A percentile compares a stretch with the other conserved stretches of the same genome.
Conservation (phyloP, 2,888 invertebrate genomes). For the Sesia bembeciformis region DNA sequence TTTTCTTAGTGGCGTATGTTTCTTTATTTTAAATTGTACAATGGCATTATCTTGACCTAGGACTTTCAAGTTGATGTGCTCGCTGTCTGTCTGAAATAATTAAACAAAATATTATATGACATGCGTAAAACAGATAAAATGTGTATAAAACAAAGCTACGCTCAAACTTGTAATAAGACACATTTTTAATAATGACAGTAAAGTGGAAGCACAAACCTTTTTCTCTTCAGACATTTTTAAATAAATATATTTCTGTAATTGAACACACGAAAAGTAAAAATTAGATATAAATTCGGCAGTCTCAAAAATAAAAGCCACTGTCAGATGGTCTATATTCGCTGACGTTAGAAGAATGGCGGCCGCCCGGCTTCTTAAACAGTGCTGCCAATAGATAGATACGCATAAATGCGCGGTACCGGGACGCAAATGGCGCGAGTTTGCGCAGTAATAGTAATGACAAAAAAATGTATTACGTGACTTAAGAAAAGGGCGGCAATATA, state of each 20-base stretch:
- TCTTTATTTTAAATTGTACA: conserved; percentile 97
- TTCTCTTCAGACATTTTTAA: conserved; percentile 78
- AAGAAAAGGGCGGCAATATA: too few relatives aligned
- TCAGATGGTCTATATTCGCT: conserved; percentile 51
- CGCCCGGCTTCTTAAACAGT: conserved; percentile 56
- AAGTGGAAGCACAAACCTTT: conserved; percentile 52
- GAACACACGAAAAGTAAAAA: conserved; percentile 34
- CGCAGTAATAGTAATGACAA: neutral
- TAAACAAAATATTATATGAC: neutral
- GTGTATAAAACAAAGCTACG: conserved; percentile 28
- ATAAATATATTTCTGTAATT: conserved; percentile 33
- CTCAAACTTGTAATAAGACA: too few relatives aligned
- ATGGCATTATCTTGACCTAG: conserved; percentile 96
- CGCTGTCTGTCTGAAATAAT: conserved; percentile 77
- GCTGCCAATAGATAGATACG: conserved; percentile 38
- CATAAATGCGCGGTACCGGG: conserved; percentile 37
- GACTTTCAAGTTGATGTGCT: conserved; percentile 95
- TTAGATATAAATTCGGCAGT: conserved; percentile 26
- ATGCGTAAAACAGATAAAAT: conserved; percentile 18
- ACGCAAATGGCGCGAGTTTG: conserved; percentile 46
- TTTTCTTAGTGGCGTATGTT: conserved; percentile 94
- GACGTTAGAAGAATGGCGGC: conserved; percentile 70
- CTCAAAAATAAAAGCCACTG: conserved; percentile 46
- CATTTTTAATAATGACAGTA: conserved; percentile 40
- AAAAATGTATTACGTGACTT: too few relatives aligned